A percentile compares a stretch with the other conserved stretches of the same genome.
Evolutionary conservation across 2,797 vertebrate genomes (phyloP).

Genomic region (Coluber constrictor): DNA sequence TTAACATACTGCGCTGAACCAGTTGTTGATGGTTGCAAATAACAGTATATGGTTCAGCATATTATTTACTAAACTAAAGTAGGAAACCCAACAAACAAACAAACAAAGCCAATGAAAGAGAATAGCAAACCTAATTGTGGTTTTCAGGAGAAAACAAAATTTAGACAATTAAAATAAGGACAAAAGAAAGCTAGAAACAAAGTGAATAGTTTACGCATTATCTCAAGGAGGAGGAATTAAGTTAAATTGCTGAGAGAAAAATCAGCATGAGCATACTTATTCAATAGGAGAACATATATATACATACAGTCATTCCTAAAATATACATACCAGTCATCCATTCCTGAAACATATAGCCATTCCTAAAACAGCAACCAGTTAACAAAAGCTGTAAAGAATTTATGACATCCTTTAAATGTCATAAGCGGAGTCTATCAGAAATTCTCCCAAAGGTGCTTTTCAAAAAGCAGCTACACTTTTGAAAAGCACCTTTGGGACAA

Average conservation of each 20-base stretch:
- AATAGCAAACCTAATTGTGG: neutral
- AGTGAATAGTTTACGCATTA: neutral
- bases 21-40: neutral
- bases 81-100: neutral
- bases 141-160: neutral
- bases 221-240: neutral
- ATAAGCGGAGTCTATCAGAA: neutral
- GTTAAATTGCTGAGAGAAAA: neutral
- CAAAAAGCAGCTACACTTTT: neutral
- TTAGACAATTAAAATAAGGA: neutral
- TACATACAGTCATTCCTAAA: neutral
- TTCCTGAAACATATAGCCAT: neutral
- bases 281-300: neutral
- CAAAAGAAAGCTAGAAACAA: neutral
- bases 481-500: neutral
- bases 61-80: neutral
- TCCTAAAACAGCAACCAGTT: neutral
- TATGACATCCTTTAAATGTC: neutral
- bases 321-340: no score
- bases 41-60: neutral
- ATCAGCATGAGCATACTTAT: neutral
- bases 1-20: neutral
- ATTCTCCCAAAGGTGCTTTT: neutral
- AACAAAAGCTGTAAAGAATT: neutral
- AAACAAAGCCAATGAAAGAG: neutral